Conservation (phyloP, 2,113 vertebrate genomes). For the Xenus cinereus region DNA sequence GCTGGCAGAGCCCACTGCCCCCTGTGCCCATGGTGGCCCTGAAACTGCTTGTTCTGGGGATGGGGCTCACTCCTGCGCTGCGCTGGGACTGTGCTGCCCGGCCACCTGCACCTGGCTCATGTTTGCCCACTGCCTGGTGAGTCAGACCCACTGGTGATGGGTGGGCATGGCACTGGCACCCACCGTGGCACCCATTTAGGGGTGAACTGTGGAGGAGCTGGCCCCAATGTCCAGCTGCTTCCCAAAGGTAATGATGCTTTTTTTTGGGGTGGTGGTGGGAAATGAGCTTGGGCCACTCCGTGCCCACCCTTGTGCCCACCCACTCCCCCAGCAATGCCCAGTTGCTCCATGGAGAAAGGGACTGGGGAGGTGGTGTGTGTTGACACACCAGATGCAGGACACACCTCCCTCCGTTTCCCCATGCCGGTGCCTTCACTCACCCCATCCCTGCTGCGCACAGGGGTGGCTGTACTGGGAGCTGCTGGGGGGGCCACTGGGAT, state of each 20-base stretch:
- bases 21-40: not conserved
- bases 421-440: fast-evolving
- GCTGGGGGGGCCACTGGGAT: fast-evolving
- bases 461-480: not conserved
- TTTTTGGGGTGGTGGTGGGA: not conserved
- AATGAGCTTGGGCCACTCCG: not conserved
- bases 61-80: not conserved
- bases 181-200: not conserved
- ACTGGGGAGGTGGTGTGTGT: not conserved
- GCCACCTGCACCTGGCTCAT: not conserved
- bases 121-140: not conserved
- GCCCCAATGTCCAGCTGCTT: not conserved
- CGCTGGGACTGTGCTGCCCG: not conserved
- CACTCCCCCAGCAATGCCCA: not conserved
- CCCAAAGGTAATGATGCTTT: not conserved
- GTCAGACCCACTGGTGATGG: not conserved
- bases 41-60: not conserved
- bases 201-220: not conserved
- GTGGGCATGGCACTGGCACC: not conserved
- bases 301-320: not conserved
- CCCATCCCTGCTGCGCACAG: not conserved
- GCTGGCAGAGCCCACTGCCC: not conserved
- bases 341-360: not conserved
- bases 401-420: not conserved
- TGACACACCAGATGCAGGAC: not conserved